phyloP scores from a whole-genome alignment of 2,113 vertebrate species.

The Microcebus ravelobensis region DNA sequence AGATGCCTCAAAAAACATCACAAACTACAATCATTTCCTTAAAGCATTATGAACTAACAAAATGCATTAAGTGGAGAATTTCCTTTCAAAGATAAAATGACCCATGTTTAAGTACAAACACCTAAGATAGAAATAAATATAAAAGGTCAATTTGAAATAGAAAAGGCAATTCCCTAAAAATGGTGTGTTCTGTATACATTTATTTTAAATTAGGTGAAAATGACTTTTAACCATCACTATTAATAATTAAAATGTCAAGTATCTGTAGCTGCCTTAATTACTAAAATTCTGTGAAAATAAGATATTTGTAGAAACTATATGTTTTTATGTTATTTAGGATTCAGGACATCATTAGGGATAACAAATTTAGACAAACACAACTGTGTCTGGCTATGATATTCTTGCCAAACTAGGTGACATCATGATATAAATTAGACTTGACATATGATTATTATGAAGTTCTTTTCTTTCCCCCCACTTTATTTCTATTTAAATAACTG shows the following conservation, averaged over 20 bases:
- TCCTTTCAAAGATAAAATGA: conserved; percentile 18
- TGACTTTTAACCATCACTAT: neutral
- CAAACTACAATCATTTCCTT: neutral
- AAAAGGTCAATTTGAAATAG: neutral
- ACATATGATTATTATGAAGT: neutral
- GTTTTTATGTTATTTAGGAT: neutral
- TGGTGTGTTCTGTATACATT: neutral
- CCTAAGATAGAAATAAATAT: conserved; percentile 1
- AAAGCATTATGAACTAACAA: neutral
- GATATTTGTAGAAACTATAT: neutral
- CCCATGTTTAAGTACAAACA: neutral
- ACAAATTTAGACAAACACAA: neutral
- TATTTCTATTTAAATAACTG: conserved; percentile 50
- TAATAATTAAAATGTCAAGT: neutral
- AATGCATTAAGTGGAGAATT: neutral
- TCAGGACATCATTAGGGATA: neutral
- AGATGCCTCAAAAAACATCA: neutral
- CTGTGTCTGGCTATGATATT: neutral
- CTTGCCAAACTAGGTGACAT: neutral
- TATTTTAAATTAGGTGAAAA: conserved; percentile 43
- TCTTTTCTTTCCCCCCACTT: neutral
- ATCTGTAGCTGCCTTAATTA: neutral
- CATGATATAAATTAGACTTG: neutral
- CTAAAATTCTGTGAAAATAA: neutral
- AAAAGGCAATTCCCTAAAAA: neutral